These are phyloP conservation scores for Spea hammondii DNA, from an alignment of 2,797 vertebrate species.

Conservation along the genomic window DNA sequence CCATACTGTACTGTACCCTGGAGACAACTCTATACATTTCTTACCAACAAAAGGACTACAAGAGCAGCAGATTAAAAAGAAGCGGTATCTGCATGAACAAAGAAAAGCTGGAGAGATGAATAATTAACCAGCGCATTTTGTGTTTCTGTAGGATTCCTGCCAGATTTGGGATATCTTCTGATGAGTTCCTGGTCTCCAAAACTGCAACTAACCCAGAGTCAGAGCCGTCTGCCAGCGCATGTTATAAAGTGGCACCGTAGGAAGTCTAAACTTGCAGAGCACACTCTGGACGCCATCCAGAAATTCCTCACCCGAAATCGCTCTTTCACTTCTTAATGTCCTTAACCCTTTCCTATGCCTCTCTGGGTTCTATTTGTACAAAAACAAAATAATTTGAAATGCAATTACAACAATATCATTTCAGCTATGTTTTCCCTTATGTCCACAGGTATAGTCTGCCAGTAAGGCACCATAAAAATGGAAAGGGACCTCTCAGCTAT, in stretches of 20 bases:
- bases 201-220: neutral
- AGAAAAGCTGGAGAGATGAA: conserved; percentile 5
- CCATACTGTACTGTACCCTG: neutral
- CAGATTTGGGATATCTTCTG: conserved; percentile 24
- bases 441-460: too few relatives aligned
- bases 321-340: conserved; percentile 18
- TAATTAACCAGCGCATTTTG: conserved; percentile 5
- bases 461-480: too few relatives aligned
- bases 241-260: conserved; percentile 42
- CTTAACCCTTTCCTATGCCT: conserved; percentile 14
- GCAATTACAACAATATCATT: too few relatives aligned
- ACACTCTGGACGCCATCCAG: conserved; percentile 32
- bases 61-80: neutral
- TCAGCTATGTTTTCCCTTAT: too few relatives aligned
- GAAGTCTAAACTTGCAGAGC: conserved; percentile 40
- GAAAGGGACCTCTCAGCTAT: too few relatives aligned
- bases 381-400: too few relatives aligned
- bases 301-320: conserved; percentile 37
- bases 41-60: neutral
- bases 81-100: neutral
- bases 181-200: conserved; percentile 11
- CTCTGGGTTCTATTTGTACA: too few relatives aligned
- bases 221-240: conserved; percentile 16
- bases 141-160: conserved; percentile 10
- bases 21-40: neutral